A percentile compares a stretch with the other conserved stretches of the same genome.
phyloP scores from a whole-genome alignment of 1,140 invertebrate genomes.

The Drosophila prosaltans region DNA sequence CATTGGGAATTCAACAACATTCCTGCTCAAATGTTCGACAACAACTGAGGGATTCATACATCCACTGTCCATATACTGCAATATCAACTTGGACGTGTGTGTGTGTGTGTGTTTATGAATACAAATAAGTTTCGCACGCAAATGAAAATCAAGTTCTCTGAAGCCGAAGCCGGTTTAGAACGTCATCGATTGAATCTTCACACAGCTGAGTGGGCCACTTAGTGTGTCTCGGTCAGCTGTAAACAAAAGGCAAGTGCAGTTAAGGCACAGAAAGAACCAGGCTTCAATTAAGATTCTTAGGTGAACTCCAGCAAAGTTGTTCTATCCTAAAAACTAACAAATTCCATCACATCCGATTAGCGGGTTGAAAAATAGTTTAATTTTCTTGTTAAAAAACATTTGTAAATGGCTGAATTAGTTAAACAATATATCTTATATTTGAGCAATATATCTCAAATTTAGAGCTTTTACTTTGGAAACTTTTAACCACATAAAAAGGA shows the following conservation, averaged over 20 bases:
- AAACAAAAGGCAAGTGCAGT: slow-evolving; percentile 14
- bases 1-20: slow-evolving; percentile 47
- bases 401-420: too few relatives aligned
- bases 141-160: slow-evolving; percentile 2
- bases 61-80: not conserved
- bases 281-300: not conserved
- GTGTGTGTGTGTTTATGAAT: slow-evolving; percentile 16
- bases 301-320: too few relatives aligned
- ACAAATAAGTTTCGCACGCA: not conserved
- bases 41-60: slow-evolving; percentile 41
- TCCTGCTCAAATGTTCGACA: slow-evolving; percentile 39
- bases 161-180: slow-evolving; percentile 36
- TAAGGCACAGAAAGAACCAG: slow-evolving; percentile 19
- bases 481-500: too few relatives aligned
- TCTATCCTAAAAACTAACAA: too few relatives aligned
- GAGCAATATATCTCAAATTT: too few relatives aligned
- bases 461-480: too few relatives aligned
- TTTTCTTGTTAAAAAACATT: too few relatives aligned
- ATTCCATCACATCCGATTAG: too few relatives aligned
- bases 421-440: too few relatives aligned
- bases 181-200: slow-evolving; percentile 31
- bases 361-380: too few relatives aligned
- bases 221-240: slow-evolving; percentile 6
- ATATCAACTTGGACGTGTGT: not conserved
- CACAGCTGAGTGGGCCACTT: slow-evolving; percentile 31